Evolutionary conservation across 2,888 invertebrate species (phyloP).

Genomic region (Leucoma salicis): DNA sequence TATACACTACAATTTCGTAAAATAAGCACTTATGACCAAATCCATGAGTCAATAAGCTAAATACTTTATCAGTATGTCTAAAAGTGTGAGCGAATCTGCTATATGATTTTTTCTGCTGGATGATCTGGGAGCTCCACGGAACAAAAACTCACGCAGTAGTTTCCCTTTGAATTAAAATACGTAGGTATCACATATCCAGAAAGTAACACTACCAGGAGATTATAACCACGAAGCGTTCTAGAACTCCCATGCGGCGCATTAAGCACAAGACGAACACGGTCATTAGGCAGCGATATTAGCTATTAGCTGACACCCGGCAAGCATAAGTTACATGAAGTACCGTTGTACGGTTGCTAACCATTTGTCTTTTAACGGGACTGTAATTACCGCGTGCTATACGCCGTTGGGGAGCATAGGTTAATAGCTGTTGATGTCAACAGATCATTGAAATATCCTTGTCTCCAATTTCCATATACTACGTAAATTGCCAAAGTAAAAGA

Average conservation of each 20-base stretch:
- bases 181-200: conserved; percentile 5
- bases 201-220: conserved; percentile 28
- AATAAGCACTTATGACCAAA: too few species aligned
- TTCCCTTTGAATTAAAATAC: too few species aligned
- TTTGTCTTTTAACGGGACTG: conserved; percentile 58
- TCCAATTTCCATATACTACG: not conserved
- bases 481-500: too few species aligned
- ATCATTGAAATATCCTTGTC: not conserved
- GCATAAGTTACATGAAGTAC: conserved; percentile 51
- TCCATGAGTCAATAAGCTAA: too few species aligned
- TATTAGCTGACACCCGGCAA: conserved; percentile 71
- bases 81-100: too few species aligned
- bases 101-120: too few species aligned
- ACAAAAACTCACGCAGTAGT: too few species aligned
- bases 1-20: too few species aligned
- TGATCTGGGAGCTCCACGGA: too few species aligned
- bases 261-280: conserved; percentile 75
- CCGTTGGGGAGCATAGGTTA: conserved; percentile 20
- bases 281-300: conserved; percentile 81
- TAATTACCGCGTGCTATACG: conserved; percentile 32
- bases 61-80: too few species aligned
- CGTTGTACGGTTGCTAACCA: conserved; percentile 52
- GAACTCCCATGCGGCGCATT: conserved; percentile 70
- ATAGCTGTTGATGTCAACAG: conserved; percentile 22
- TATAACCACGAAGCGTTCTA: conserved; percentile 34